Evolutionary conservation across 2,113 vertebrate genomes (phyloP).

Genomic region (Pheucticus melanocephalus): DNA sequence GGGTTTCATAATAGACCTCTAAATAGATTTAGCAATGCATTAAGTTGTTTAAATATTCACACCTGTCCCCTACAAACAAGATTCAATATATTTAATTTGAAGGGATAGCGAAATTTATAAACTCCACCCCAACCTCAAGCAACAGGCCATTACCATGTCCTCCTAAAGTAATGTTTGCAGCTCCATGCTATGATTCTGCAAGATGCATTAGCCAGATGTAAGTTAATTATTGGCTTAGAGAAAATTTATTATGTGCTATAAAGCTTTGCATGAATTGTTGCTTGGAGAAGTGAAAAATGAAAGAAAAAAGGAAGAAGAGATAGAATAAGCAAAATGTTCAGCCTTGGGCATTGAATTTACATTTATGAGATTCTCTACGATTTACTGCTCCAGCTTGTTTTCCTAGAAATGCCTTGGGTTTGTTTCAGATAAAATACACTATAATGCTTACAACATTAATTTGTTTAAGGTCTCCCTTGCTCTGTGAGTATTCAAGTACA

Average conservation of each 20-base stretch:
- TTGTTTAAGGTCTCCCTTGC: not conserved
- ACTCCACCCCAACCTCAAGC: not conserved
- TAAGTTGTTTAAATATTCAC: constrained; percentile 54
- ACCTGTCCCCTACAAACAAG: constrained; percentile 1
- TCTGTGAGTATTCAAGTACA: not conserved
- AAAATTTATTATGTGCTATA: constrained; percentile 18
- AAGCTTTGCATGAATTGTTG: constrained; percentile 1
- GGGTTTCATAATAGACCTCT: not conserved
- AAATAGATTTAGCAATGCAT: not conserved
- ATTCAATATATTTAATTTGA: constrained; percentile 9
- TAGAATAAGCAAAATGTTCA: constrained; percentile 9
- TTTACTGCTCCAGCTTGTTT: constrained; percentile 52
- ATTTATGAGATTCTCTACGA: constrained; percentile 39
- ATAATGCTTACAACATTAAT: not conserved
- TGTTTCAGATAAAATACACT: constrained; percentile 18
- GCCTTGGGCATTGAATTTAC: constrained; percentile 31
- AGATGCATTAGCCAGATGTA: constrained; percentile 20
- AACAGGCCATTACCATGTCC: not conserved
- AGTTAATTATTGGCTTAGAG: constrained; percentile 51
- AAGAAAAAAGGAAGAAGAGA: not conserved
- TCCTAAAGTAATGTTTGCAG: not conserved
- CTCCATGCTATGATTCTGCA: not conserved
- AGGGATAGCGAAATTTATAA: not conserved
- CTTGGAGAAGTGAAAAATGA: constrained; percentile 13
- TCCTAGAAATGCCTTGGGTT: constrained; percentile 29